Conservation (phyloP, 2,113 vertebrate species). For the Misgurnus mizolepis region DNA sequence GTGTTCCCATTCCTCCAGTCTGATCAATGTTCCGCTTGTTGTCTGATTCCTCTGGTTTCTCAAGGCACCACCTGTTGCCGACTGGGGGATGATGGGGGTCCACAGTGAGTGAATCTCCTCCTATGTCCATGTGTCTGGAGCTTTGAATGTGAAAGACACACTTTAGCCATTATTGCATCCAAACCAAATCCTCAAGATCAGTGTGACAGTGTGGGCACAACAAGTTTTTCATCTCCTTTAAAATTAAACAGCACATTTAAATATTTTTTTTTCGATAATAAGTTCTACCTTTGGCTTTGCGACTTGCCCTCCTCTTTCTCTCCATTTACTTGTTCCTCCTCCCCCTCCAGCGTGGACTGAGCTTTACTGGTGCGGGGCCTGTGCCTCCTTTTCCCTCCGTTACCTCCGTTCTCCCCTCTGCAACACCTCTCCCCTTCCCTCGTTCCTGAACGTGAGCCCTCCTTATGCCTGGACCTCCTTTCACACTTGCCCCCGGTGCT, state of each 20-base stretch:
- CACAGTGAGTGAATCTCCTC: slow-evolving; percentile 65
- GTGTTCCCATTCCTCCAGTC: slow-evolving; percentile 75
- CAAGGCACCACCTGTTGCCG: slow-evolving; percentile 72
- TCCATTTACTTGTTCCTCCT: slow-evolving; percentile 71
- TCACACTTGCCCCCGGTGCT: slow-evolving; percentile 68
- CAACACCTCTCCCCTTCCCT: slow-evolving; percentile 71
- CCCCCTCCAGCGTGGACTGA: slow-evolving; percentile 65
- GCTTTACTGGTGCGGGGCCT: slow-evolving; percentile 73
- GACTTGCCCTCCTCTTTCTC: slow-evolving; percentile 70
- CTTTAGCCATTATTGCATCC: background rate
- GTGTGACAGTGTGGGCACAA: too few relatives aligned
- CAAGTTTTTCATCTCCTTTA: too few relatives aligned
- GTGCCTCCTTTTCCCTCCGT: slow-evolving; percentile 78
- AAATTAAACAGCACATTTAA: too few relatives aligned
- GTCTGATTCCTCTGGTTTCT: slow-evolving; percentile 86
- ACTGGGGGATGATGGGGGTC: slow-evolving; percentile 76
- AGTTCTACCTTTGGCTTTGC: slow-evolving; percentile 76
- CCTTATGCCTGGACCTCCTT: slow-evolving; percentile 78
- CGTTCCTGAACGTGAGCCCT: slow-evolving; percentile 68
- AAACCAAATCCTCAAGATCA: too few relatives aligned
- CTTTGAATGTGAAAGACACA: background rate
- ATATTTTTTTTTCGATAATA: background rate
- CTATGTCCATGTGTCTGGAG: slow-evolving; percentile 73
- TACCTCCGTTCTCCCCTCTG: slow-evolving; percentile 72
- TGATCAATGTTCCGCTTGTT: slow-evolving; percentile 86